Evolutionary conservation across 1,140 invertebrate genomes (phyloP), one percentile per base, ranked within the genome.

Genomic region (Ephestia elutella): DNA sequence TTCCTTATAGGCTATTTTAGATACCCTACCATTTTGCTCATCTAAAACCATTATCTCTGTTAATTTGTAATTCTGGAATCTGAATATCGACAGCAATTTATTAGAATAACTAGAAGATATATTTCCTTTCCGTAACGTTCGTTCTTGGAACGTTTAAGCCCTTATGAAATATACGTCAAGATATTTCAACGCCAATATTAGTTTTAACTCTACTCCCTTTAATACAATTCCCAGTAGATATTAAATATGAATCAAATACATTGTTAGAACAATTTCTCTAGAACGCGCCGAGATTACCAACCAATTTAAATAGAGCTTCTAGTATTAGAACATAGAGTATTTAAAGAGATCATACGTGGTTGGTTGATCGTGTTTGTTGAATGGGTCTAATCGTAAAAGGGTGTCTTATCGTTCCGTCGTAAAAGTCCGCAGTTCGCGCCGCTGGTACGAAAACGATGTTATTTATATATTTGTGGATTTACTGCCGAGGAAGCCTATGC

Each of bases 381-480:
- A 78, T 73, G 71, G 66, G 66, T 60, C 60, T 68, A 75, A 73
- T 71, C 62, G 66, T 62, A 68, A 73, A 70, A 64, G 62, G 53
- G 63, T 61, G 57, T 58, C 76, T 79, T 80, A 76, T 79, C 75
- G 74, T 60, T 60, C 59, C 61, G 67, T 75, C 81, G 73, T 84
- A 78, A 81, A 82, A 78, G 73, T 82, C 68, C 38, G 65, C 73
- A 73, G 57, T 71, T 73, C 66, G 72, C 68, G 69, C 70, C 35
- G 65, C 63, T 67, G 62, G 69, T 73, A 73, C 73, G 73, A 73
- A 75, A 78, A 72, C 70, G 73, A 57, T 53, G 65, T 61, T 85
- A 81, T 85, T 82, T 81, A 78, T 82, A 80, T 71, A 71, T 78
- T 78, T 66, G 80, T 83, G 80, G 73, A 81, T 79, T 82, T 82